Percentiles rank a stretch among this genome's conserved stretches.
phyloP scores from a whole-genome alignment of 37 sponge, comb jelly and placozoan genomes.

The Ephydatia muelleri region DNA sequence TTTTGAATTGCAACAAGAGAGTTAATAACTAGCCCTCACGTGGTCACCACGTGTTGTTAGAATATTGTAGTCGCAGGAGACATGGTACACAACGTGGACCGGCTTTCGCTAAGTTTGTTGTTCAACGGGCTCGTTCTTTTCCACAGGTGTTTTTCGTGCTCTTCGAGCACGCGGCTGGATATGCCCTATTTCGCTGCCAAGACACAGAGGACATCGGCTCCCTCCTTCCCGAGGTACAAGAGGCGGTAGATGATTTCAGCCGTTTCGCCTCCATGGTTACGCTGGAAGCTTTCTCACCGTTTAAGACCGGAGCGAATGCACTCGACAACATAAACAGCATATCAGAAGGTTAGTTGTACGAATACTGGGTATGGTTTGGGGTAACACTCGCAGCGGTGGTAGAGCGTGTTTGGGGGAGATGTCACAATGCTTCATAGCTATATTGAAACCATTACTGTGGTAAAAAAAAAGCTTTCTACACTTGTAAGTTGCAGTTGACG shows the following conservation, averaged over 20 bases:
- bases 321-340: slow-evolving; percentile 96
- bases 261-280: slow-evolving; percentile 82
- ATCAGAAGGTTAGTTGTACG: slow-evolving; percentile 83
- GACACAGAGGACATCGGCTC: slow-evolving; percentile 94
- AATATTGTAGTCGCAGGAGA: background rate
- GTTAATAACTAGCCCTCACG: background rate
- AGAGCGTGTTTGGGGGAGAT: background rate
- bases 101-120: background rate
- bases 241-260: slow-evolving; percentile 84
- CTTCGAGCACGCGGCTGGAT: slow-evolving; percentile 98
- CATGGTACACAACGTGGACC: background rate
- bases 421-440: no score
- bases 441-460: no score
- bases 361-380: background rate
- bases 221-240: slow-evolving; percentile 90
- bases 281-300: slow-evolving; percentile 91
- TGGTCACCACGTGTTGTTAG: background rate
- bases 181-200: slow-evolving; percentile 89
- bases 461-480: background rate
- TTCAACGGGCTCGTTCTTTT: background rate
- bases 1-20: background rate
- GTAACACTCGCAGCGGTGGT: background rate
- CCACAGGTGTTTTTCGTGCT: slow-evolving; percentile 81
- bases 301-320: slow-evolving; percentile 97
- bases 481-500: no score